These are phyloP conservation scores for Ericerus pela DNA, from an alignment of 1,140 invertebrate species.

Conservation along the genomic window DNA sequence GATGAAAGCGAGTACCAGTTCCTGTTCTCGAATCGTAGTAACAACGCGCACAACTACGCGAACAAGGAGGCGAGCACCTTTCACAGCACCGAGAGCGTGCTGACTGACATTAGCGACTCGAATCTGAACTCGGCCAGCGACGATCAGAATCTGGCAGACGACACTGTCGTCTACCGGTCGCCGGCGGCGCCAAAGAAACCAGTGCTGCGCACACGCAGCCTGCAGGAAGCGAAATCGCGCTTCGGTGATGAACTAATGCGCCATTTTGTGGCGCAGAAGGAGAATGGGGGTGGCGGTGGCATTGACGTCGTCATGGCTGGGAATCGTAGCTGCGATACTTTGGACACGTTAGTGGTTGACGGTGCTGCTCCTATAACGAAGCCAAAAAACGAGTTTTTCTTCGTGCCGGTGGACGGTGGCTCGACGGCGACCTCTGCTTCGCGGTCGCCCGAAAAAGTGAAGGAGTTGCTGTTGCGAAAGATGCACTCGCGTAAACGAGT, in stretches of 20 bases:
- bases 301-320: conserved; percentile 2
- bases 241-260: conserved; percentile 17
- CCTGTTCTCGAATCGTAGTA: conserved; percentile 30
- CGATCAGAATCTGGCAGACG: conserved; percentile 29
- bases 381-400: conserved; percentile 24
- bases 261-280: conserved; percentile 15
- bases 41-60: too few relatives aligned
- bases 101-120: conserved; percentile 35
- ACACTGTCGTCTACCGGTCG: conserved; percentile 28
- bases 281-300: not conserved
- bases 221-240: conserved; percentile 33
- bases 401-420: conserved; percentile 21
- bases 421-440: conserved; percentile 15
- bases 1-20: conserved; percentile 51
- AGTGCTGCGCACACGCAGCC: conserved; percentile 34
- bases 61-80: conserved; percentile 25
- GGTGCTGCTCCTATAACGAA: conserved; percentile 16
- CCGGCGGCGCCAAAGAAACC: conserved; percentile 27
- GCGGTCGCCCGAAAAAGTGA: conserved; percentile 19
- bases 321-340: not conserved
- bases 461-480: not conserved
- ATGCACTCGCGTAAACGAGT: conserved; percentile 16
- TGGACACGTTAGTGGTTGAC: not conserved
- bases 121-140: conserved; percentile 52
- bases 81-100: conserved; percentile 34